A percentile compares a stretch with the other conserved stretches of the same genome.
Evolutionary conservation across 2,797 vertebrate genomes (phyloP).

Genomic region (Strix occidentalis): DNA sequence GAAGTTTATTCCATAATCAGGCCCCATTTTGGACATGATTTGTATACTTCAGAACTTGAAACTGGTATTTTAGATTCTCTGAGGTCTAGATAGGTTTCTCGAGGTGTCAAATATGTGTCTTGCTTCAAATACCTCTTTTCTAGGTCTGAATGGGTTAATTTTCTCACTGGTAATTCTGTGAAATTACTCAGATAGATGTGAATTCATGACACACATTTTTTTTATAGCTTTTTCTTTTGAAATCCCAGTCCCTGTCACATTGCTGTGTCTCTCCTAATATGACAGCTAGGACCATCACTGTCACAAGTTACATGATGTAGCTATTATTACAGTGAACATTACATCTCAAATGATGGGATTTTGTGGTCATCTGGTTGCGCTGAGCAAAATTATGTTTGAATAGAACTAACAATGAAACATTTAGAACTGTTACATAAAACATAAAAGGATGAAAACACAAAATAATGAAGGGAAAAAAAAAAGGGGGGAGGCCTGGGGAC

Average conservation of each 20-base stretch:
- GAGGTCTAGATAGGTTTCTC: neutral
- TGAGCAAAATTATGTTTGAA: slow-evolving; percentile 26
- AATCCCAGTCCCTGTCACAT: neutral
- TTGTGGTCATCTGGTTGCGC: neutral
- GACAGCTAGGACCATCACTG: slow-evolving; percentile 30
- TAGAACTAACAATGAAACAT: slow-evolving; percentile 29
- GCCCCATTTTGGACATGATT: neutral
- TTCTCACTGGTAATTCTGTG: neutral
- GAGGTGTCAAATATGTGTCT: neutral
- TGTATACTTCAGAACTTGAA: neutral
- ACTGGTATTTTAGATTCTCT: neutral
- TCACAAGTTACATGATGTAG: slow-evolving; percentile 5
- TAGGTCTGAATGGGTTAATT: neutral
- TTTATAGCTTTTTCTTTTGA: neutral
- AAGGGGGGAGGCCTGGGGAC: neutral
- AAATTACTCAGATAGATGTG: slow-evolving; percentile 17
- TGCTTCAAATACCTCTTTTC: neutral
- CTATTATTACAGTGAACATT: slow-evolving; percentile 27
- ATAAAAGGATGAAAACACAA: slow-evolving; percentile 9
- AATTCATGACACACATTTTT: neutral
- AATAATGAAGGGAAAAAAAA: neutral
- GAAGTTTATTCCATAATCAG: neutral
- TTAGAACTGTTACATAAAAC: slow-evolving; percentile 13
- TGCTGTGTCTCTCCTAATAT: neutral
- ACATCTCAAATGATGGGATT: slow-evolving; percentile 2